Evolutionary conservation across 2,888 invertebrate species (phyloP).

Genomic region (Hartigia nigra): DNA sequence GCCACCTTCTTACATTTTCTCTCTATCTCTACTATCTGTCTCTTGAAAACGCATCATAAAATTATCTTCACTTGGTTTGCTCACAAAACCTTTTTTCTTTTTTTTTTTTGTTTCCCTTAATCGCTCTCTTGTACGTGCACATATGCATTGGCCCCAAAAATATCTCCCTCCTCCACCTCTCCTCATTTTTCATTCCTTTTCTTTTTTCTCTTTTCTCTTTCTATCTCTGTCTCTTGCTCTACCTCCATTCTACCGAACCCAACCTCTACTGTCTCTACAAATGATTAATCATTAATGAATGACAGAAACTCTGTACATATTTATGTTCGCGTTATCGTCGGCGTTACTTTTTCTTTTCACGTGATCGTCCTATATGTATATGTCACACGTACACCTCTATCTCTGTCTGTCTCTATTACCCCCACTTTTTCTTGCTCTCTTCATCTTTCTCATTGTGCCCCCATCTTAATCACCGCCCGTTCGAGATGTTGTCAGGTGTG

Average conservation of each 20-base stretch:
- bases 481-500: not conserved
- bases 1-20: not conserved
- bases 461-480: not conserved
- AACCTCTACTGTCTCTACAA: conserved; percentile 26
- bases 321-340: conserved; percentile 25
- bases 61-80: too few relatives aligned
- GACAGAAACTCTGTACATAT: conserved; percentile 31
- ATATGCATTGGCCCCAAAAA: conserved; percentile 5
- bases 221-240: not conserved
- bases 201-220: conserved; percentile 3
- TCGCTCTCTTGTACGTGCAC: not conserved
- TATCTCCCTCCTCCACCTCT: too few relatives aligned
- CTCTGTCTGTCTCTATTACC: not conserved
- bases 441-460: not conserved
- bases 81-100: not conserved
- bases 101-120: not conserved
- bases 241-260: conserved; percentile 16
- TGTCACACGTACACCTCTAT: not conserved
- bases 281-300: conserved; percentile 43
- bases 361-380: conserved; percentile 7
- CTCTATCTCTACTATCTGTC: conserved; percentile 36
- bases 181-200: not conserved
- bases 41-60: not conserved
- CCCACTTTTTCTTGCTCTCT: too few relatives aligned
- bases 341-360: conserved; percentile 24